Base-by-base conservation (phyloP, 2,113 vertebrate genomes). In the Cyanoderma ruficeps region DNA sequence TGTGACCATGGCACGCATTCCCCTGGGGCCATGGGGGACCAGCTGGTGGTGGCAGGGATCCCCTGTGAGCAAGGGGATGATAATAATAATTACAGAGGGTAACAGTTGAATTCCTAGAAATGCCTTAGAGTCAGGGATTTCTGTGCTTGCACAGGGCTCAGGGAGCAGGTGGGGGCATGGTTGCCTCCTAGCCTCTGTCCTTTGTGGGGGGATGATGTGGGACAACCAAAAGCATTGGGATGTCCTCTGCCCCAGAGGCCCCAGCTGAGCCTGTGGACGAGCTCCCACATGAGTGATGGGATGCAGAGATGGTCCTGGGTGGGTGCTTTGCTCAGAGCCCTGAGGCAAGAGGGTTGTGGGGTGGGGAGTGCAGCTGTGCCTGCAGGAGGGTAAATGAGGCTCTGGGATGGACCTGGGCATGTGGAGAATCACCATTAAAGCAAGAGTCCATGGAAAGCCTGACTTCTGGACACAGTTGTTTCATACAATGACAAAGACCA, bases 1-100 rank as follows among this genome's bases (percentile, higher is more conserved):
- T 3, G 2, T 59, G 72, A 47, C 41, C 1, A 3, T 0, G 0
- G 80, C 42, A 15, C 37, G 64, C 0, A 0, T 16, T 80, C 27
- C 60, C n/a, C 46, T 49, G 64, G 31, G 44, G 18, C 18, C 0
- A 0, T 5, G 30, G 12, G 25, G 42, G 39, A 47, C 12, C 1
- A 4, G 39, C 44, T 83, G 83, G 23, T 7, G 16, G 37, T 61
- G 44, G 21, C 49, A 70, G 69, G 37, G 37, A 68, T 27, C 11
- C 18, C 39, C 68, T 31, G 14, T 3, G 44, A 80, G 41, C 55
- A 22, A 44, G 7, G 1, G 6, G 15, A 16, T 42, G 15, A 16
- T 42, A 46, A 25, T 21, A 23, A 14, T 10, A 22, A 59, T 17
- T 50, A 9, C 1, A 50, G 83, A 78, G 6, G 83, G 20, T 19